phyloP scores from a whole-genome alignment of 1,140 invertebrate species.

The Cotesia chilonis region DNA sequence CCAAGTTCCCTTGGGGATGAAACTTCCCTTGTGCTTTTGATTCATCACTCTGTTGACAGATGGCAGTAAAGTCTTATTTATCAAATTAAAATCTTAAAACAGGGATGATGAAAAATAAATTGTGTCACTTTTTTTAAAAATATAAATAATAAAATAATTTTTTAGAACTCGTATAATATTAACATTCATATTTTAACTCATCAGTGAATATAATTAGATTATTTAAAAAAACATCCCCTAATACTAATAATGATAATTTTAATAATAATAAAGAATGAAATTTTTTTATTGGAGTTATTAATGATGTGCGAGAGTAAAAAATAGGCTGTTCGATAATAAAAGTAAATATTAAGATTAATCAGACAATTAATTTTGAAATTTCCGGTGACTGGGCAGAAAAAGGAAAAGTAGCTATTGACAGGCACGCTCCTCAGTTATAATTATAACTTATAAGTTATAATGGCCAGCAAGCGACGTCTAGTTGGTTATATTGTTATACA shows the following conservation, averaged over 20 bases:
- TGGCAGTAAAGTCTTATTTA: constrained; percentile 13
- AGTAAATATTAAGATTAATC: constrained; percentile 17
- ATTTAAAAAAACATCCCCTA: too few species aligned
- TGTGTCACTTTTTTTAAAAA: too few species aligned
- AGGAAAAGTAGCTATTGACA: constrained; percentile 1
- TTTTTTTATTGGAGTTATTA: too few species aligned
- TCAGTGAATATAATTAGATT: too few species aligned
- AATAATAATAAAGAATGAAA: too few species aligned
- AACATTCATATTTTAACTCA: too few species aligned
- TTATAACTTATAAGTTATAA: constrained; percentile 12
- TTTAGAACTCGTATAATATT: too few species aligned
- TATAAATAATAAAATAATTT: too few species aligned
- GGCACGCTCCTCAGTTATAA: background rate
- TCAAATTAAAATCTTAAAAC: background rate
- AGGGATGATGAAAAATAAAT: too few species aligned
- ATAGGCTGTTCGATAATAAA: background rate
- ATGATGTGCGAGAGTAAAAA: background rate
- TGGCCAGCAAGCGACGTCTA: constrained; percentile 3
- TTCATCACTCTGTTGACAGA: constrained; percentile 7
- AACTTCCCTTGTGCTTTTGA: background rate
- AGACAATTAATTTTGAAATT: constrained; percentile 29
- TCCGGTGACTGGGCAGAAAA: constrained; percentile 32
- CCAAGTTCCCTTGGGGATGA: constrained; percentile 9
- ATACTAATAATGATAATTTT: too few species aligned
- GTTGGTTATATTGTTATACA: constrained; percentile 27